Evolutionary conservation across 2,888 invertebrate genomes (phyloP), one percentile per base, ranked within the genome.

Genomic region (Spisula solida): DNA sequence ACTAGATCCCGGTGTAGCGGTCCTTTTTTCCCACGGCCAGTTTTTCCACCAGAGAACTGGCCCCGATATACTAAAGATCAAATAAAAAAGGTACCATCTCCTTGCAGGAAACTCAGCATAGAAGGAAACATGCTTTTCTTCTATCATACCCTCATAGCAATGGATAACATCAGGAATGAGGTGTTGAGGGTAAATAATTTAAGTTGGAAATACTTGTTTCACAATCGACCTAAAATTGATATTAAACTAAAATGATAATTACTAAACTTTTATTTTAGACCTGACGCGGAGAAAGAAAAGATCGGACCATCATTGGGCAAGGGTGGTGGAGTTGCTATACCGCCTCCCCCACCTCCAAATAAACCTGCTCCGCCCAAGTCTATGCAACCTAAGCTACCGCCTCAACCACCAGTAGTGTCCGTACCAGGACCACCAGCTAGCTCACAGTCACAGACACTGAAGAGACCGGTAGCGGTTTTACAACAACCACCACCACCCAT

Each of bases 251-350:
- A 51, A 51, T 51, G 51, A 20, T 60, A n/a, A 60, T 51, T 18
- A 2, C n/a, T 60, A 6, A 60, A 14, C 78, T 75, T 80, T 81
- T 41, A 56, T 88, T 95, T 47, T 92, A 96, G 96, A 16, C 98
- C 99, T 0, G 99, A 99, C 96, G 99, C 99, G 96, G 99, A 99
- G 96, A 99, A 99, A 95, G 99, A 99, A 96, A 99, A 99, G 97
- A 99, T 99, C 94, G 99, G 99, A 0, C 99, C 99, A 98, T 97
- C 96, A 34, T 18, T 75, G 29, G 75, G 75, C 10, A 94, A 96
- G 85, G 95, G 96, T 31, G 47, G 60, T 12, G 81, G 80, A 18
- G 78, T 47, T 6, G 80, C 81, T n/a, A 81, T 88, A 18, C 88
- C 89, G 8, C 91, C 90, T 20, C 94, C 94, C 10, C 93, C 95